phyloP scores from a whole-genome alignment of 2,113 vertebrate species.

The Eudorcas thomsonii region DNA sequence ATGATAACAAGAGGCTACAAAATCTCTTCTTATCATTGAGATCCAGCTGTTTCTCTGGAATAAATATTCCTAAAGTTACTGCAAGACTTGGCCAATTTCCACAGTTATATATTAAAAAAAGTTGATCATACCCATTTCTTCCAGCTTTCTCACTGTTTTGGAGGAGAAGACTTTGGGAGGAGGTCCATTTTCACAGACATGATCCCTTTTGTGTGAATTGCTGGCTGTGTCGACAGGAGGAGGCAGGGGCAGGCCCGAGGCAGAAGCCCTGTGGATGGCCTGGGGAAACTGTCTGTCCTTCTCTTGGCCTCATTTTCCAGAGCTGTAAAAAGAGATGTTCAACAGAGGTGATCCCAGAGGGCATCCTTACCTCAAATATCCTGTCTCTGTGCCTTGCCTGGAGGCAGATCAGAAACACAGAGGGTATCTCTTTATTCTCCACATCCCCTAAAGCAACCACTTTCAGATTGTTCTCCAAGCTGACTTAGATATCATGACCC shows the following conservation, averaged over 20 bases:
- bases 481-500: not conserved
- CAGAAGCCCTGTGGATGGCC: not conserved
- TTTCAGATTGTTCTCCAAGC: not conserved
- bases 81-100: not conserved
- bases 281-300: not conserved
- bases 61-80: not conserved
- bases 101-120: not conserved
- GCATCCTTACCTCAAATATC: not conserved
- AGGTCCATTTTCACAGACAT: accelerated
- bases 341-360: not conserved
- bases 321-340: not conserved
- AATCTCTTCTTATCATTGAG: not conserved
- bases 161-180: not conserved
- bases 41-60: not conserved
- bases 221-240: not conserved
- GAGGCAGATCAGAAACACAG: not conserved
- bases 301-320: not conserved
- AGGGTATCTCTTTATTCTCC: not conserved
- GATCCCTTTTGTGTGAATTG: not conserved
- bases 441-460: not conserved
- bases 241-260: not conserved
- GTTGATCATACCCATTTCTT: not conserved
- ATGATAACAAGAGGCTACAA: not conserved
- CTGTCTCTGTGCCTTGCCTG: not conserved
- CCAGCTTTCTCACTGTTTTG: not conserved